These are phyloP conservation scores for Anabacerthia variegaticeps DNA, from an alignment of 2,797 vertebrate species.

Conservation along the genomic window DNA sequence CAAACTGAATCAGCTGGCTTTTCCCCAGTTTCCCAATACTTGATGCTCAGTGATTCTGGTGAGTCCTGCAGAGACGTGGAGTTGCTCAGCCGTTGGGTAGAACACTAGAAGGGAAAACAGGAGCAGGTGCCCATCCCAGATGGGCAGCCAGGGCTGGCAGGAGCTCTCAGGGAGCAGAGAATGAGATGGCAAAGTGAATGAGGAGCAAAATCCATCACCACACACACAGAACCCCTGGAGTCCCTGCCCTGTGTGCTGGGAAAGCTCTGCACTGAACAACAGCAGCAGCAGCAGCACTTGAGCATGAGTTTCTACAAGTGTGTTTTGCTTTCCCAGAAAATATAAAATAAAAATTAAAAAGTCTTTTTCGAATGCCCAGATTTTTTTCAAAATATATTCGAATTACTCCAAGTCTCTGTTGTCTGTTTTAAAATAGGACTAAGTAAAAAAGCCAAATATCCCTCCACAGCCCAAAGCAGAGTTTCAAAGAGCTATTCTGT, in stretches of 20 bases:
- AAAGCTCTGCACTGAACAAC: neutral
- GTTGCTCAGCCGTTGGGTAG: neutral
- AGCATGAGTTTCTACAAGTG: neutral
- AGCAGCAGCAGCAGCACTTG: neutral
- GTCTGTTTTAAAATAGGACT: neutral
- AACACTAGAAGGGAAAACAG: neutral
- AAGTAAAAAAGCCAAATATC: neutral
- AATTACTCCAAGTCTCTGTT: neutral
- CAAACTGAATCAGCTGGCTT: neutral
- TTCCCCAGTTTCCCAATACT: neutral
- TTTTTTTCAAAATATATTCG: neutral
- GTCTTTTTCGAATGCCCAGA: neutral
- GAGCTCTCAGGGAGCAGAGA: conserved; percentile 55
- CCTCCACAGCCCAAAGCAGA: neutral
- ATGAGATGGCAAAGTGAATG: conserved; percentile 76
- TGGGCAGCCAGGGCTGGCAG: conserved; percentile 63
- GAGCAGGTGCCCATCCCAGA: conserved; percentile 68
- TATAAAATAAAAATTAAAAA: neutral
- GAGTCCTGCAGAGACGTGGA: neutral
- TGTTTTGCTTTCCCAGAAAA: neutral
- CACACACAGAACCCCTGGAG: conserved; percentile 34
- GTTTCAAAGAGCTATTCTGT: neutral
- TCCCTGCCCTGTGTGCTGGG: neutral
- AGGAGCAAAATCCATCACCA: conserved; percentile 73
- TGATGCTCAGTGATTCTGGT: neutral